phyloP scores from a whole-genome alignment of 2,113 vertebrate species.

The Gasterosteus nipponicus region DNA sequence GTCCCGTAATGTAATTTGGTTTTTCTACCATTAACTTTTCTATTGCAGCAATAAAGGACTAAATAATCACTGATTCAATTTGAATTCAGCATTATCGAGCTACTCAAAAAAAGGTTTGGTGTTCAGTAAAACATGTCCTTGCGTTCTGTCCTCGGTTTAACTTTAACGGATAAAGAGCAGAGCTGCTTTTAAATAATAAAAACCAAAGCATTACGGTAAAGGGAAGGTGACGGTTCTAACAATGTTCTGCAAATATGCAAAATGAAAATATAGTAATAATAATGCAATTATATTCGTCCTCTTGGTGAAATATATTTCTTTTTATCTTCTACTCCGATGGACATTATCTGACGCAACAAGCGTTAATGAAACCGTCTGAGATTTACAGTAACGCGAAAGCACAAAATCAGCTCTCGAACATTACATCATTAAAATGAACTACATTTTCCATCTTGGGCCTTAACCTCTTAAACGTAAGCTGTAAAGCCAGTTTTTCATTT shows the following conservation, averaged over 20 bases:
- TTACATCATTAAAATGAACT: neutral
- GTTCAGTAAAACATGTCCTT: neutral
- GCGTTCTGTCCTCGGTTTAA: neutral
- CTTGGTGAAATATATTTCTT: neutral
- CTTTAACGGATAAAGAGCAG: too few relatives aligned
- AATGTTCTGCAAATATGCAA: neutral
- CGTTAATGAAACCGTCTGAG: neutral
- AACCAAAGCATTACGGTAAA: neutral
- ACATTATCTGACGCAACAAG: neutral
- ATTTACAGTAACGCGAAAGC: neutral
- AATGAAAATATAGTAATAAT: neutral
- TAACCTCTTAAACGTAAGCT: slow-evolving; percentile 4
- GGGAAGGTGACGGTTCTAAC: neutral
- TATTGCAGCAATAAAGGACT: neutral
- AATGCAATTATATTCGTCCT: neutral
- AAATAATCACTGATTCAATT: neutral
- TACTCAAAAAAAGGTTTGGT: neutral
- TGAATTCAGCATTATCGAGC: neutral
- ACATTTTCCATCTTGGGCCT: neutral
- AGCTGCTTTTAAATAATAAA: too few relatives aligned
- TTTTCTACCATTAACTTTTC: neutral
- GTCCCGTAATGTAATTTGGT: neutral
- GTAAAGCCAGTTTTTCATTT: neutral
- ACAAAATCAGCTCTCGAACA: neutral
- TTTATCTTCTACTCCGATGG: neutral